These are phyloP conservation scores for Trematomus loennbergii DNA, from an alignment of 2,113 vertebrate genomes.

Conservation along the genomic window DNA sequence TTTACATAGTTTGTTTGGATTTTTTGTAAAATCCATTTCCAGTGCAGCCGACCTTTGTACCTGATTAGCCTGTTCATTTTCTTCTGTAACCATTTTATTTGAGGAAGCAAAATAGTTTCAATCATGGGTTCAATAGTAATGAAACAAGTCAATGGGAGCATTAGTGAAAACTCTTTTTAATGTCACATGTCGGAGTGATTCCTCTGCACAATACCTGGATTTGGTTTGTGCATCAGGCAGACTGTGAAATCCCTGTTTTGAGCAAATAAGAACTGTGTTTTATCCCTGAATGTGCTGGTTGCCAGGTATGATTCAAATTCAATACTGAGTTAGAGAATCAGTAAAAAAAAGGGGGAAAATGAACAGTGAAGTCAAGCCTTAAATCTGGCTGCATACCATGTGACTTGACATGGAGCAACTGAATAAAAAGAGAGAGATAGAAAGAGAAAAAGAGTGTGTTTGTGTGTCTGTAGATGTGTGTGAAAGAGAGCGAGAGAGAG, in stretches of 20 bases:
- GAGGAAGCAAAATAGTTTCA: conserved; percentile 45
- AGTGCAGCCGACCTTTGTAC: conserved; percentile 56
- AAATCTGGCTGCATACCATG: conserved; percentile 79
- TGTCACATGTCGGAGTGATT: conserved; percentile 46
- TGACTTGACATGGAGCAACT: conserved; percentile 74
- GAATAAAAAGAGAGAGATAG: conserved; percentile 56
- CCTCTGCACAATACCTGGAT: conserved; percentile 9
- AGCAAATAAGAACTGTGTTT: conserved; percentile 39
- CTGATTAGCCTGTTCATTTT: conserved; percentile 70
- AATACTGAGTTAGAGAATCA: conserved; percentile 56
- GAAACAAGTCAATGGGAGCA: conserved; percentile 53
- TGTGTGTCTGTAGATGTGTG: conserved; percentile 16
- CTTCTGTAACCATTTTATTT: conserved; percentile 44
- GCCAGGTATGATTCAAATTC: conserved; percentile 60
- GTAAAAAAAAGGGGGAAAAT: conserved; percentile 28
- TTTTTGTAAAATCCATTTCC: conserved; percentile 74
- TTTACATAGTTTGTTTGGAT: conserved; percentile 72
- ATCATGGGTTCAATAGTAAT: conserved; percentile 43
- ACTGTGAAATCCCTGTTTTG: conserved; percentile 16
- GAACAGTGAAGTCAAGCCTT: conserved; percentile 78
- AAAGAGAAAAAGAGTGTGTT: conserved; percentile 19
- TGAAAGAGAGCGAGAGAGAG: conserved; percentile 20
- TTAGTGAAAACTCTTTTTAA: conserved; percentile 49
- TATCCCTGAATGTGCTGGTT: conserved; percentile 34
- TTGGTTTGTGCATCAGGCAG: conserved; percentile 37